Base-by-base conservation (phyloP, 2,888 invertebrate genomes). In the Melanotus villosus region DNA sequence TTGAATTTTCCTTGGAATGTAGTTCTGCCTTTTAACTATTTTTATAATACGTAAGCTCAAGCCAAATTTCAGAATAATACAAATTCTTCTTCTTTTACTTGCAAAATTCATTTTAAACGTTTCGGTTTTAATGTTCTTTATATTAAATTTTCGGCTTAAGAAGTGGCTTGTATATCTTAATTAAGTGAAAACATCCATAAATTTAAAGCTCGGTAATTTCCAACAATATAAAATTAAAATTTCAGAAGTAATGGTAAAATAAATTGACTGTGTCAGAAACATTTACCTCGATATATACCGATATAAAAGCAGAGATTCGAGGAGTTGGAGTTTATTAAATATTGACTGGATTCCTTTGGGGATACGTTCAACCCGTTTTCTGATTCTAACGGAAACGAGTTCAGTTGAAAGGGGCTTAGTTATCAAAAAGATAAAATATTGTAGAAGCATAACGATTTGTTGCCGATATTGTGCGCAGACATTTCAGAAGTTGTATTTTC, bases 391-490 rank as follows among this genome's bases (percentile, higher is more conserved):
- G 59, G 45, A 45, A 45, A 59, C 59, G 59, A 43, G 45, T 36
- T 26, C 26, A 7, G 26, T 7, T 34, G 62, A 50, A 62, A 50
- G 38, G 43, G 41, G 62, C 38, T 62, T 36, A 23, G 45, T 57
- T 56, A 65, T 65, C 65, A 57, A 56, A 65, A 65, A 57, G 43
- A 65, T 65, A 57, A 65, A 65, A 65, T 65, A 65, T 56, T 43
- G 45, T 36, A 19, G 41, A 41, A 9, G 23, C 60, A 43, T 32
- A 65, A 65, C 41, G 56, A 65, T 65, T 64, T 65, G 65, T 45
- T 65, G 45, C 56, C 34, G 65, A 65, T 43, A 57, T 47, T 45
- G 56, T 57, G 57, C 56, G 65, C 30, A 30, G 64, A 54, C 52
- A 54, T 64, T 64, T 56, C 30, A 23, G 26, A 30, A 30, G 12